Conservation (phyloP, 2,113 vertebrate species). For the Mobula birostris region DNA sequence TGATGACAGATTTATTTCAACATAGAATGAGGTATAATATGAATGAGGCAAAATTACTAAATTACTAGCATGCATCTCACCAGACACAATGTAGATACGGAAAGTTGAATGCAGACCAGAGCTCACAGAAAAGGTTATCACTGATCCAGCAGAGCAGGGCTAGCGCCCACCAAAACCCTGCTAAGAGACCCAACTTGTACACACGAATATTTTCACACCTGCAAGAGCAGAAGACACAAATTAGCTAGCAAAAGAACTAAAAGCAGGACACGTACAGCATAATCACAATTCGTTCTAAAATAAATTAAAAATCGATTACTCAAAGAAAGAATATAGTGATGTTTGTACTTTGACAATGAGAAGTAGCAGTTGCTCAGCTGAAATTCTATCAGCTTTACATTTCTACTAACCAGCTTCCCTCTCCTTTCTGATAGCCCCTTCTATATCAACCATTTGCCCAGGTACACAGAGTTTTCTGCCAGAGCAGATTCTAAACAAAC, state of each 20-base stretch:
- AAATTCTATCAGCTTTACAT: neutral
- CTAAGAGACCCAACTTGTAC: constrained; percentile 87
- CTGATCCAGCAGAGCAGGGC: constrained; percentile 94
- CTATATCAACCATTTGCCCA: neutral
- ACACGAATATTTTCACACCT: constrained; percentile 95
- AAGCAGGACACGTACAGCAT: neutral
- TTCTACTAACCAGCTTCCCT: neutral
- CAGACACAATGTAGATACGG: constrained; percentile 92
- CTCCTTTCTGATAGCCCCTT: neutral
- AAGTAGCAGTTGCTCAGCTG: neutral
- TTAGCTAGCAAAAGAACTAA: neutral
- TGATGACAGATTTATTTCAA: neutral
- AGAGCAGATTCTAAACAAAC: neutral
- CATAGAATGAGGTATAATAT: neutral
- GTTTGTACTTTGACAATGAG: constrained; percentile 10
- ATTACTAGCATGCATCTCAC: constrained; percentile 55
- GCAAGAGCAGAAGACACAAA: constrained; percentile 41
- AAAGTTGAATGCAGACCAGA: constrained; percentile 90
- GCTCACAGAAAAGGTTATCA: constrained; percentile 88
- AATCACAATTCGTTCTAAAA: neutral
- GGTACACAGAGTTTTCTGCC: neutral
- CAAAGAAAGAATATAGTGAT: neutral
- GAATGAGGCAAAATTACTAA: neutral
- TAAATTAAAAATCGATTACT: neutral
- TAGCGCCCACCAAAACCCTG: constrained; percentile 89